Evolutionary conservation across 2,113 vertebrate species (phyloP).

Genomic region (Triplophysa rosa): DNA sequence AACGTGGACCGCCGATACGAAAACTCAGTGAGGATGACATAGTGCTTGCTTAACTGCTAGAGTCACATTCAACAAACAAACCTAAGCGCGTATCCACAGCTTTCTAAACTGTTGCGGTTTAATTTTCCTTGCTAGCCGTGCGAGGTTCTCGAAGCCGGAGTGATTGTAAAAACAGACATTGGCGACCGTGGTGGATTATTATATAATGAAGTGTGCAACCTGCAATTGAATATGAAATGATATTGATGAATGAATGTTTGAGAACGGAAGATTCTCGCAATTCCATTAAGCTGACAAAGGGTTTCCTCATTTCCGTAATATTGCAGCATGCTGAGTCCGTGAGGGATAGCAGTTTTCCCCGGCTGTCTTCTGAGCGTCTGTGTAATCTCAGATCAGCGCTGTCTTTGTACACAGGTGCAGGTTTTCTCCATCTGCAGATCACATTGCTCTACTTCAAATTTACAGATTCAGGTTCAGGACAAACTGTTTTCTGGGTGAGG

Average conservation of each 20-base stretch:
- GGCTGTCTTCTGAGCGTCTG: constrained; percentile 11
- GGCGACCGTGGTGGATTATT: constrained; percentile 34
- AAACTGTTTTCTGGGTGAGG: neutral
- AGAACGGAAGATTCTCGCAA: constrained; percentile 25
- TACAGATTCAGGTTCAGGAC: neutral
- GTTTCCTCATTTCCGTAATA: constrained; percentile 32
- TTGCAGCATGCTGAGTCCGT: neutral
- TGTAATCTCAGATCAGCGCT: constrained; percentile 9
- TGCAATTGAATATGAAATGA: constrained; percentile 24
- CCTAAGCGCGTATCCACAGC: constrained; percentile 40
- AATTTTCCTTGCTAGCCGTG: constrained; percentile 14
- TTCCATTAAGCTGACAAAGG: constrained; percentile 36
- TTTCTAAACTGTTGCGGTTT: constrained; percentile 28
- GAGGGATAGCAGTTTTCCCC: neutral
- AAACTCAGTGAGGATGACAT: constrained; percentile 41
- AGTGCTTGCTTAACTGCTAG: constrained; percentile 41
- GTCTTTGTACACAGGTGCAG: constrained; percentile 22
- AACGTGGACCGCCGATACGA: neutral
- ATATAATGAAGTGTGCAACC: constrained; percentile 35
- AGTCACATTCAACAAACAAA: constrained; percentile 57
- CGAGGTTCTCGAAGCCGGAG: constrained; percentile 22
- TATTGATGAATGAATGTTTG: constrained; percentile 46
- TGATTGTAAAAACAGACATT: constrained; percentile 36
- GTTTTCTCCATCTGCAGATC: constrained; percentile 34
- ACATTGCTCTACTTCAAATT: neutral